Evolutionary conservation across 2,888 invertebrate species (phyloP), one percentile per base, ranked within the genome.

Genomic region (Lithophane ornitopus): DNA sequence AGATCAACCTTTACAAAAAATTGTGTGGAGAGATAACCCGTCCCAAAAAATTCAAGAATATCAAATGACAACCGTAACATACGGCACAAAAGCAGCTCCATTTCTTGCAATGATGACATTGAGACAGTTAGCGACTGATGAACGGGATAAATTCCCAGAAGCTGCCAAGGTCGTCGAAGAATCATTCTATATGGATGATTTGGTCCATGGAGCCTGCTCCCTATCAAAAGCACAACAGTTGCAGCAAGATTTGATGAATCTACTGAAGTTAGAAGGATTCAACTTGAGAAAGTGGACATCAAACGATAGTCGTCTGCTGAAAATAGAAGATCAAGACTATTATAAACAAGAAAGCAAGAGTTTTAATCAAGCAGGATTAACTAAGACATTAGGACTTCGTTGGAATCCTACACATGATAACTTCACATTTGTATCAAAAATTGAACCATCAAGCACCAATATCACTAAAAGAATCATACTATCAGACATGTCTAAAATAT

Each of bases 401-500:
- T 41, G 41, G 58, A 58, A 28, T 1, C 26, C 58, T 28, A 58
- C 26, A 58, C 8, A 58, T 19, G 16, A 58, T 58, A 44, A 44
- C 28, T 61, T 22, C 19, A 61, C 28, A 61, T 34, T 61, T 61
- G 22, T 61, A 34, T 34, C 34, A 61, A 58, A 59, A 16, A 59
- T 59, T 19, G 19, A 59, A 59, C 3, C 34, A 59, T 16, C 59
- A 34, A 59, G 34, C 34, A 19, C 28, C 3, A 59, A 19, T 19
- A 59, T 59, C 59, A 59, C 59, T 59, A 59, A 59, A 59, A 34
- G 19, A 59, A 63, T 46, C 46, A 65, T 65, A 46, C 44, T 46
- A 65, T 46, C 63, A 65, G 65, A 65, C 65, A 65, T 65, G 49
- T 73, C 82, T 0, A 85, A 79, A 65, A 26, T 82, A 62, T 85